Evolutionary conservation across 1,140 invertebrate species (phyloP).

Genomic region (Drosophila azteca): DNA sequence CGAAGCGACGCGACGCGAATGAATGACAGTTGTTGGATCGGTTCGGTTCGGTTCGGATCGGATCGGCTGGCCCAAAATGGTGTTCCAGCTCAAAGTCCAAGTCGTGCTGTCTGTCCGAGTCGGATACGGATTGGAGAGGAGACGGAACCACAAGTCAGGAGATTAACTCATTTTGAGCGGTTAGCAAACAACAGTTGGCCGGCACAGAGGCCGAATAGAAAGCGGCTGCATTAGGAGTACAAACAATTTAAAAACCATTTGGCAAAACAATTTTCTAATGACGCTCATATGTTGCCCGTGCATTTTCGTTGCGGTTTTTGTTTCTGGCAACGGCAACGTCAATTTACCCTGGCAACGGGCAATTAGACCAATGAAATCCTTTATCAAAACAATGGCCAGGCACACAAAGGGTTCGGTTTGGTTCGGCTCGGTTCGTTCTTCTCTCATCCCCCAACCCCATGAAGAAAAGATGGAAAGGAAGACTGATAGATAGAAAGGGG

Average conservation of each 20-base stretch:
- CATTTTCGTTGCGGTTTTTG: constrained; percentile 76
- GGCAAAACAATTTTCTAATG: constrained; percentile 82
- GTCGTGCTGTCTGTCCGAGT: too few species aligned
- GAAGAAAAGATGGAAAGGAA: constrained; percentile 24
- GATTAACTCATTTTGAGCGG: constrained; percentile 65
- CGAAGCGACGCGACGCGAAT: constrained; percentile 2
- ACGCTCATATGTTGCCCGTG: constrained; percentile 69
- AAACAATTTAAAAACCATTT: constrained; percentile 82
- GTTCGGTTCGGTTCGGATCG: constrained; percentile 25
- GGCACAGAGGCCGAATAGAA: constrained; percentile 53
- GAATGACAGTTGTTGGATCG: constrained; percentile 65
- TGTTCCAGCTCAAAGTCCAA: constrained; percentile 12
- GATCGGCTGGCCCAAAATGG: constrained; percentile 34
- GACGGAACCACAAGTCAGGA: constrained; percentile 56
- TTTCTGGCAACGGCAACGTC: constrained; percentile 19
- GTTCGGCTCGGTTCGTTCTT: background rate
- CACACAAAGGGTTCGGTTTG: constrained; percentile 47
- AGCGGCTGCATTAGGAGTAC: constrained; percentile 62
- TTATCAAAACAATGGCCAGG: constrained; percentile 52
- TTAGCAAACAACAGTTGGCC: constrained; percentile 67
- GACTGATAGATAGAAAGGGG: constrained; percentile 37
- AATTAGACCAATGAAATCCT: constrained; percentile 60
- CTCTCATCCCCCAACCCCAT: background rate
- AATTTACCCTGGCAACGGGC: constrained; percentile 54
- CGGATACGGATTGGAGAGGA: background rate